Base-by-base conservation (phyloP, 2,113 vertebrate genomes). In the Dipodomys stephensi region DNA sequence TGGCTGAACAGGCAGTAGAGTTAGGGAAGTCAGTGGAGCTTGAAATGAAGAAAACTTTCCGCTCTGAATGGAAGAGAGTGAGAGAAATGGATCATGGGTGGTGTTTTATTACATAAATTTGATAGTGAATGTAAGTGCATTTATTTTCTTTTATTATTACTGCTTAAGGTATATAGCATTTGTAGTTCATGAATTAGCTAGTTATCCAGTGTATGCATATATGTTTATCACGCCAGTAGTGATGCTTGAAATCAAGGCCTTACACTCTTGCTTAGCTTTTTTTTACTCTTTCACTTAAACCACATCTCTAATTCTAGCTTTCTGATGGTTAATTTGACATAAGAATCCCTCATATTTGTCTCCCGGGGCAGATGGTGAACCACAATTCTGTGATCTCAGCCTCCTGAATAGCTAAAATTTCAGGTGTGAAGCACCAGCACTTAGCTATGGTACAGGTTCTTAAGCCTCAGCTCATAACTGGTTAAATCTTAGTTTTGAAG, bases 401-500 rank as follows among this genome's bases (percentile, higher is more conserved):
- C 15, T 57, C 53, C 53, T 57, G 53, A 57, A 18, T 57, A 57
- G 53, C 53, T 57, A 57, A 57, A 57, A 13, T 57, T 57, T 4
- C 53, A 18, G 12, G 53, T 57, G 53, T 57, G 49, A 57, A 57
- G 4, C 15, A 57, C 53, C 12, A 16, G 53, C 53, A 53, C 39
- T 53, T 53, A 13, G 53, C 12, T 57, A 57, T 16, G 53, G 53
- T 57, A 57, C 53, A 13, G 53, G 15, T 57, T 57, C 53, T 57
- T 57, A 57, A 82, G 69, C 88, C 13, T 82, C 28, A 78, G 10
- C 79, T 49, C 30, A 71, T 49, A 85, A 83, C 19, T 88, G 71
- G 2, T 44, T n/a, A 76, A 92, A 91, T 49, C 80, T 77, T 87
- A 64, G 44, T 74, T 90, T 88, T 83, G 62, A 82, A 88, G 91